Base-by-base conservation (phyloP, 2,888 invertebrate species). In the Drosophila borborema region DNA sequence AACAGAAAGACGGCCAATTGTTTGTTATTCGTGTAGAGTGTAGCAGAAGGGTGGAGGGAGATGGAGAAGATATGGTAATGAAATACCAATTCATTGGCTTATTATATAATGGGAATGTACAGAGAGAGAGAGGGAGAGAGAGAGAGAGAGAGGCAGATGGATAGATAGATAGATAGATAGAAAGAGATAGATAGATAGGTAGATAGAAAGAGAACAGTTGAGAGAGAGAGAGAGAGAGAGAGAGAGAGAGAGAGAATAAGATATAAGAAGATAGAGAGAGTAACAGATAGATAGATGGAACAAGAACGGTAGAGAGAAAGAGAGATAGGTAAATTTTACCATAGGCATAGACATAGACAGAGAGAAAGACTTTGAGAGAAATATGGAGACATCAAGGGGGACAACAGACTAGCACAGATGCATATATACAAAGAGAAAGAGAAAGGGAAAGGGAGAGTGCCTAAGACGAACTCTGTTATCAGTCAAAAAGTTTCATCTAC, bases 401-500 rank as follows among this genome's bases (percentile, higher is more conserved):
- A 18, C 9, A 9, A 18, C 9, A 43, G 43, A 4, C 20, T 18
- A 10, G 8, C 5, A 20, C 2, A 6, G 20, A 45, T 41, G 9
- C 8, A 10, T 3, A n/a, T 7, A 10, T 23, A 23, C 4, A 28
- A n/a, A 41, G 20, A 20, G 7, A 23, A 5, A n/a, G 34, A 10
- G 36, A 23, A 5, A n/a, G 34, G 8, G 36, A 14, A 9, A 18
- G 46, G 31, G 38, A 10, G 43, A 14, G 43, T 9, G 54, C 4
- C 7, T 1, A 10, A 49, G n/a, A 12, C n/a, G 31, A 12, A 34
- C 49, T 34, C 34, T 51, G 49, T 51, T 51, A 51, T 51, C 49
- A 18, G n/a, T 51, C 5, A 34, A 20, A 53, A 23, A 51, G 12
- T 54, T 55, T 28, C 55, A 40, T 12, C 51, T 34, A 51, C 34